Conservation (phyloP, 2,113 vertebrate species). For the Zosterops pallidus region DNA sequence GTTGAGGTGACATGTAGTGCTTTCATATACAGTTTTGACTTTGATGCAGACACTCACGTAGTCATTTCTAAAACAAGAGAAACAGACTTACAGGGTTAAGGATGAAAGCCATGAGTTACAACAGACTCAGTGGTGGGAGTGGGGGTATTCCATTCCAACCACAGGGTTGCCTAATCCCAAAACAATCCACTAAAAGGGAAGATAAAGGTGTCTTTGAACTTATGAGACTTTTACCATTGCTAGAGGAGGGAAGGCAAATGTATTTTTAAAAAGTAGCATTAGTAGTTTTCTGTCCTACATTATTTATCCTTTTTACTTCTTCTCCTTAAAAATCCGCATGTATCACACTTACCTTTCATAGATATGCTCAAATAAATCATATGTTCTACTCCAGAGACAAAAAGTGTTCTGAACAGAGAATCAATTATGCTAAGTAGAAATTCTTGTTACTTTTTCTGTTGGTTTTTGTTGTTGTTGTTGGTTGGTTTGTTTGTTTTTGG, state of each 20-base stretch:
- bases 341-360: not conserved
- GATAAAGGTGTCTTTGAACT: constrained; percentile 31
- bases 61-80: not conserved
- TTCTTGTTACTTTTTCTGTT: not conserved
- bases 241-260: not conserved
- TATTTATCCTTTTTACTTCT: not conserved
- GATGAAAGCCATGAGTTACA: not conserved
- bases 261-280: not conserved
- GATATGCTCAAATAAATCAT: not conserved
- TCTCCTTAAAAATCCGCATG: not conserved
- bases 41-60: not conserved
- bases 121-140: not conserved
- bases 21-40: not conserved
- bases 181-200: not conserved
- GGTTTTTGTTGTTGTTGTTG: too few species aligned
- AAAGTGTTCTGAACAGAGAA: not conserved
- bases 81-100: not conserved
- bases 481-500: too few species aligned
- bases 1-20: not conserved
- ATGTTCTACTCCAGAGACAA: not conserved
- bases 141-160: not conserved
- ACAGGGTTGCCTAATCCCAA: not conserved
- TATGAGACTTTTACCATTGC: not conserved
- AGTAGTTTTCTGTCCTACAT: not conserved
- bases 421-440: not conserved